Percentiles rank a stretch among this genome's conserved stretches.
Conservation (phyloP, 2,888 invertebrate genomes). For the Melipona bicolor region DNA sequence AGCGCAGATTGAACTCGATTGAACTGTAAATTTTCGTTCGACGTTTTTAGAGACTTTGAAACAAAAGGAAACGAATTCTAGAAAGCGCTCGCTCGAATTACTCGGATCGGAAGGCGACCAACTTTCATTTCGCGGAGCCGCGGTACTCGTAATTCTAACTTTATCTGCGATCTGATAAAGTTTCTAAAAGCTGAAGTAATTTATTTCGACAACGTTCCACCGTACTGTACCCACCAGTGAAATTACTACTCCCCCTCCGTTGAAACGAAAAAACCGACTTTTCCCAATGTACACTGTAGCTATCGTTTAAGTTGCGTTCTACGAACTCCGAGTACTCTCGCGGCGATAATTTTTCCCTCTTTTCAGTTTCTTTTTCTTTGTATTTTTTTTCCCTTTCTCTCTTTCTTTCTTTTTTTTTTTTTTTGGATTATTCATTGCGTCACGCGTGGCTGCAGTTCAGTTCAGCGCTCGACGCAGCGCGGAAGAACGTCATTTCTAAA, state of each 20-base stretch:
- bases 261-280: background rate
- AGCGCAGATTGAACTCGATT: background rate
- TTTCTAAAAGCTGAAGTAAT: background rate
- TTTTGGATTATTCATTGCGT: conserved; percentile 48
- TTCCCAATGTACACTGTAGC: background rate
- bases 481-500: conserved; percentile 41
- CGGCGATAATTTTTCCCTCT: background rate
- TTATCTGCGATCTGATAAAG: background rate
- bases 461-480: conserved; percentile 18
- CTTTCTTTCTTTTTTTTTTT: background rate
- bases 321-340: too few relatives aligned
- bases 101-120: background rate
- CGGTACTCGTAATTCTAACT: background rate
- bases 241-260: background rate
- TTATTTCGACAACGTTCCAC: background rate
- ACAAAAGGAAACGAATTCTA: background rate
- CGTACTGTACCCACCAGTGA: background rate
- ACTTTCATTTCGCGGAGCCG: background rate
- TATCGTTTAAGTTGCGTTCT: background rate
- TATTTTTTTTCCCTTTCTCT: too few relatives aligned
- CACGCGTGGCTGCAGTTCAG: conserved; percentile 31
- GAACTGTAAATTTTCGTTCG: background rate
- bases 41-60: background rate
- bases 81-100: background rate
- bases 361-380: background rate